Evolutionary conservation across 2,888 invertebrate species (phyloP).

Genomic region (Mamestra brassicae): DNA sequence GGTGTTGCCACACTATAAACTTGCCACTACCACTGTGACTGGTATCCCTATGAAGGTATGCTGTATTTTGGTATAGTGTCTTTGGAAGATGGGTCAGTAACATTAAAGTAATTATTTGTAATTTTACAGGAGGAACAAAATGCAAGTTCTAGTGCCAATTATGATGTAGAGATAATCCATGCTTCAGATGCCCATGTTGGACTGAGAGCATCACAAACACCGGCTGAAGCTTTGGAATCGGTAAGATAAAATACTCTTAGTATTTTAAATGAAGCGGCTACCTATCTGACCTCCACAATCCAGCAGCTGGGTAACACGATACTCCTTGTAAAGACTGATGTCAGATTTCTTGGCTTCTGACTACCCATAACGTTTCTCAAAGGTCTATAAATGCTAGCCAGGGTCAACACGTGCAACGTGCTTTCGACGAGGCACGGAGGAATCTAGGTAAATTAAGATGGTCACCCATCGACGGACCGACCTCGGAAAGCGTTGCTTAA

Average conservation of each 20-base stretch:
- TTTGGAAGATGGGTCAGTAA: neutral
- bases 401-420: too few species aligned
- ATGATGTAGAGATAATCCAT: conserved; percentile 99
- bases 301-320: too few species aligned
- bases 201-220: conserved; percentile 92
- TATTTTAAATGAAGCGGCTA: too few species aligned
- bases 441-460: too few species aligned
- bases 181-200: conserved; percentile 96
- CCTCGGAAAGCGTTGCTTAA: too few species aligned
- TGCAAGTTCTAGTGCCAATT: conserved; percentile 99
- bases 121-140: conserved; percentile 96
- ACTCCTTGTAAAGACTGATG: too few species aligned
- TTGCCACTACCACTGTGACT: conserved; percentile 99
- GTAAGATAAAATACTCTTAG: conserved; percentile 62
- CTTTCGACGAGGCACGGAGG: too few species aligned
- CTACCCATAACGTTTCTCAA: too few species aligned
- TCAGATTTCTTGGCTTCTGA: too few species aligned
- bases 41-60: conserved; percentile 99
- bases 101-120: neutral
- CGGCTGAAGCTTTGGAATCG: conserved; percentile 85
- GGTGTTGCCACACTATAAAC: conserved; percentile 96
- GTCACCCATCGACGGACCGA: too few species aligned
- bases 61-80: neutral
- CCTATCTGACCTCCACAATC: too few species aligned
- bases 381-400: too few species aligned